Evolutionary conservation across 2,888 invertebrate species (phyloP), one percentile per base, ranked within the genome.

Genomic region (Nipponacmea schrenckii): DNA sequence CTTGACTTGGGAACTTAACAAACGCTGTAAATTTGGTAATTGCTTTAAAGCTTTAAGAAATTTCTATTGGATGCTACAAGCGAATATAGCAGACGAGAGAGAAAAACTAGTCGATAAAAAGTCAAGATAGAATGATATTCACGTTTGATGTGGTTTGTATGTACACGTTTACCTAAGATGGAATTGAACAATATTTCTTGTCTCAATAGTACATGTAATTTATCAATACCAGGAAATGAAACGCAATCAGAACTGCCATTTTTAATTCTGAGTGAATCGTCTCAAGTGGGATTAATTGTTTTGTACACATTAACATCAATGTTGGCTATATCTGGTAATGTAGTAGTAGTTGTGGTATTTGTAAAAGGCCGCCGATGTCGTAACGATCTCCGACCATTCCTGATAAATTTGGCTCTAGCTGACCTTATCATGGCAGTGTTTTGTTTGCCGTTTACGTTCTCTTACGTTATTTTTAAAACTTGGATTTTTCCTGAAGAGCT

Each of bases 341-440:
- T 87, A 2, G 84, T 90, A 14, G 90, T 90, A 39, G 90, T 91
- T 69, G 72, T 90, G 17, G 90, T 91, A 12, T 88, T 91, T 66
- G 80, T 86, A 0, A 79, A 86, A 17, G 90, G 90, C 0, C 72
- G 81, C 26, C 78, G 86, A 70, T 88, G 86, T 1, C 75, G 86
- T 26, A 86, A 86, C 0, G 86, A 87, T 70, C 80, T 88, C 10
- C 77, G 89, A 68, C 79, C 82, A 5, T 96, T 96, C 88, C 95
- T 97, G 85, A 94, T 94, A 85, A 91, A 91, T 82, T 90, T 97
- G 78, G 96, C 96, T 0, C 91, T 96, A 56, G 95, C 96, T 62
- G 97, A 97, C 87, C 93, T 97, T 74, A 90, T 96, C 71, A 96
- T 97, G 93, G 94, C 96, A 0, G 85, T 95, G 31, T 94, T 97